Percentiles rank a stretch among this genome's conserved stretches.
phyloP scores from a whole-genome alignment of 2,113 vertebrate species.

The Peucedramus taeniatus region DNA sequence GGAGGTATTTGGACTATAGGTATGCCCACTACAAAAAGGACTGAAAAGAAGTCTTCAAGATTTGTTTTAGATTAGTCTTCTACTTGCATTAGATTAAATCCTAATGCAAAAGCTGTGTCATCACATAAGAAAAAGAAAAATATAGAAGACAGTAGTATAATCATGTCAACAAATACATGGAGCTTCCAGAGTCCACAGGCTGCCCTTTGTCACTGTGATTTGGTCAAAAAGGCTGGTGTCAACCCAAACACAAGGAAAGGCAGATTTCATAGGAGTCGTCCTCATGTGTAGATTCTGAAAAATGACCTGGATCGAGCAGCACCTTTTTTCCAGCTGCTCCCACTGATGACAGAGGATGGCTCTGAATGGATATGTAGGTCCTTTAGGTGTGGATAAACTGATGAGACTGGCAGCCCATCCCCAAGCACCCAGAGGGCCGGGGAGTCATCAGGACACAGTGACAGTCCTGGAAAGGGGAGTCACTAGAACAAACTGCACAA shows the following conservation, averaged over 20 bases:
- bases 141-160: background rate
- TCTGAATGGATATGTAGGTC: background rate
- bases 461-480: background rate
- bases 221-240: background rate
- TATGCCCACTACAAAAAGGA: background rate
- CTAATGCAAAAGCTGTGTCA: background rate
- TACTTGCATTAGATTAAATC: background rate
- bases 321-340: background rate
- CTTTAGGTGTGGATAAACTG: too few relatives aligned
- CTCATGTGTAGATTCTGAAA: rapidly evolving
- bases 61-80: too few relatives aligned
- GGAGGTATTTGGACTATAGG: background rate
- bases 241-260: background rate
- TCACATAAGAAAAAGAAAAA: background rate
- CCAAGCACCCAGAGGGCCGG: background rate
- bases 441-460: background rate
- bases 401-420: background rate
- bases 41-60: background rate
- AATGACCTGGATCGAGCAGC: background rate
- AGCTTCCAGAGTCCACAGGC: background rate
- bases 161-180: background rate
- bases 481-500: background rate
- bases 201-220: background rate
- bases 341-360: background rate
- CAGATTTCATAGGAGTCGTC: background rate